These are phyloP conservation scores for Scaptomyza flava DNA, from an alignment of 2,888 invertebrate species.

Conservation along the genomic window DNA sequence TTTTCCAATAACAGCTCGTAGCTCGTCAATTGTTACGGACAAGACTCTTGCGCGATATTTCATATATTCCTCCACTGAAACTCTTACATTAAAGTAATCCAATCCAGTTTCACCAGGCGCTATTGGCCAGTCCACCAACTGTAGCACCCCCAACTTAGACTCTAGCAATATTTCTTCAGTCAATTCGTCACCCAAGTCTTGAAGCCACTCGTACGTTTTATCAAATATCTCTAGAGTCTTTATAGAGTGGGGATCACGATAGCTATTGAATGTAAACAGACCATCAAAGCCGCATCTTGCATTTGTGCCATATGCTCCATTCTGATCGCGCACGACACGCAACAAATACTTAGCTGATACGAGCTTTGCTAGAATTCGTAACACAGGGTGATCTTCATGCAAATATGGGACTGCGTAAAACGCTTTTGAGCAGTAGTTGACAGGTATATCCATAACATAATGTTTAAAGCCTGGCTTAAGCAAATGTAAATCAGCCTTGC, in stretches of 20 bases:
- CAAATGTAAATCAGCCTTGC: constrained; percentile 81
- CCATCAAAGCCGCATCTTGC: constrained; percentile 90
- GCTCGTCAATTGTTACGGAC: constrained; percentile 88
- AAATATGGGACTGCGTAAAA: constrained; percentile 91
- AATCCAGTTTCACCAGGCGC: constrained; percentile 92
- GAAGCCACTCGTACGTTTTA: constrained; percentile 89
- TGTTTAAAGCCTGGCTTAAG: constrained; percentile 88
- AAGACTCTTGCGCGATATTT: constrained; percentile 90
- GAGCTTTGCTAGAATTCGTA: constrained; percentile 91
- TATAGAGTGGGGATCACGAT: constrained; percentile 94
- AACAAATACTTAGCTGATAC: constrained; percentile 93
- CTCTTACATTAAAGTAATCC: constrained; percentile 89
- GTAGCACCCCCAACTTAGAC: constrained; percentile 94
- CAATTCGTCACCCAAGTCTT: constrained; percentile 86
- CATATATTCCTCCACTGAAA: constrained; percentile 92
- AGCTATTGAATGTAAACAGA: constrained; percentile 93
- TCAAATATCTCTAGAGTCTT: constrained; percentile 93
- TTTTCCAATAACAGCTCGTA: constrained; percentile 89
- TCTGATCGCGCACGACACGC: constrained; percentile 93
- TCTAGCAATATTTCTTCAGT: constrained; percentile 91
- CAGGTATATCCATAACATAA: constrained; percentile 93
- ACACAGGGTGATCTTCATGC: constrained; percentile 90
- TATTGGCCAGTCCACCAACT: constrained; percentile 93
- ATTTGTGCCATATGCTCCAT: constrained; percentile 97
- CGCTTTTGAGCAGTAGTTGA: constrained; percentile 93